Conservation (phyloP, 2,888 invertebrate genomes). For the Scaptomyza polygonia region DNA sequence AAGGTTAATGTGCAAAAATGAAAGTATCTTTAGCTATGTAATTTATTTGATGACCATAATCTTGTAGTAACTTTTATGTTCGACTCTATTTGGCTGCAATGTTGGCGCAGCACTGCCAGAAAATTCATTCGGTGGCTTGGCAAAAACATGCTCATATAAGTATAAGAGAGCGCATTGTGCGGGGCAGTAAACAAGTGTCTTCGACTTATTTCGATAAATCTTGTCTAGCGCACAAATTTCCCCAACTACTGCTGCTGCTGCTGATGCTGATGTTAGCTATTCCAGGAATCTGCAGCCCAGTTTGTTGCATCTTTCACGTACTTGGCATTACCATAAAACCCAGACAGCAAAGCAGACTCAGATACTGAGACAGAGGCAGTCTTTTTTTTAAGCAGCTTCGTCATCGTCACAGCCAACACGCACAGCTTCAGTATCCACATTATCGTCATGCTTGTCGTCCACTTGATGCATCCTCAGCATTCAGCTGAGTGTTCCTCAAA, state of each 20-base stretch:
- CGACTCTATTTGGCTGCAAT: constrained; percentile 23
- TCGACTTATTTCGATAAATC: constrained; percentile 67
- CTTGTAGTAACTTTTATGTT: constrained; percentile 35
- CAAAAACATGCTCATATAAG: constrained; percentile 9
- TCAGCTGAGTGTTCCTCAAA: constrained; percentile 43
- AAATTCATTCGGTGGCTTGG: constrained; percentile 41
- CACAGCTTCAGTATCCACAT: constrained; percentile 40
- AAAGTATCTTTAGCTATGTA: constrained; percentile 10
- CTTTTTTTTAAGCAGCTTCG: constrained; percentile 10
- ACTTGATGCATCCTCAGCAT: constrained; percentile 65
- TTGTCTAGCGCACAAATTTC: constrained; percentile 60
- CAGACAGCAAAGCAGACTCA: constrained; percentile 26
- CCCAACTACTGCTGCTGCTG: constrained; percentile 15
- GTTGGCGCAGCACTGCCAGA: constrained; percentile 2
- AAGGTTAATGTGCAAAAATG: neutral
- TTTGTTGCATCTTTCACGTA: constrained; percentile 67
- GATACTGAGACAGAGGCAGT: neutral
- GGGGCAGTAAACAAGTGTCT: constrained; percentile 53
- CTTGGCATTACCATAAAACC: constrained; percentile 72
- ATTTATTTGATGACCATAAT: constrained; percentile 49
- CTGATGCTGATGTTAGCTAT: constrained; percentile 34
- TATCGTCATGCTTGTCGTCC: constrained; percentile 69
- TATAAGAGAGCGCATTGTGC: constrained; percentile 17
- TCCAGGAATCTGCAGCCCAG: constrained; percentile 59
- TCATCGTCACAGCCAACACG: constrained; percentile 40